Evolutionary conservation across 2,113 vertebrate species (phyloP).

Genomic region (Apus apus): DNA sequence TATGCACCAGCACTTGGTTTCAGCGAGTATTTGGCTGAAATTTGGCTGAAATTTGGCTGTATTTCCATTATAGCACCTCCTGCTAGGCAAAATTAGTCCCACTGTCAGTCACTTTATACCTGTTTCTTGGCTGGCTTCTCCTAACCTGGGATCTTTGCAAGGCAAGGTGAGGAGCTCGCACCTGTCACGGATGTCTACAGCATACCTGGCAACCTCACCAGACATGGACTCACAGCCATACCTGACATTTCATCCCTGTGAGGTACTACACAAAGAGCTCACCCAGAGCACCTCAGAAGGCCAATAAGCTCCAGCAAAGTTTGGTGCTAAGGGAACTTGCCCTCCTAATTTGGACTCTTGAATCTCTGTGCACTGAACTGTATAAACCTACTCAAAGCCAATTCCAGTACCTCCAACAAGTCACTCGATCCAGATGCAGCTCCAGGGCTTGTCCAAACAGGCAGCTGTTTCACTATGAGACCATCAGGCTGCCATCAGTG

Average conservation of each 20-base stretch:
- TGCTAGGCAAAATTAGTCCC: neutral
- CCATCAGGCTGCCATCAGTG: neutral
- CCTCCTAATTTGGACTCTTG: neutral
- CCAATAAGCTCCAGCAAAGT: neutral
- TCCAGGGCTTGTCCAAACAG: neutral
- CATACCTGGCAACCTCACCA: neutral
- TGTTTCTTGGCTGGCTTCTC: neutral
- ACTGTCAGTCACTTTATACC: neutral
- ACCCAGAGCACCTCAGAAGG: neutral
- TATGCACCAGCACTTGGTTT: neutral
- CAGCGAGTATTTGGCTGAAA: no score
- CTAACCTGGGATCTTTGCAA: neutral
- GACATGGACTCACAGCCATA: neutral
- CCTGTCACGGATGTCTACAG: neutral
- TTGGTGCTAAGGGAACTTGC: accelerated
- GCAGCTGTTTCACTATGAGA: neutral
- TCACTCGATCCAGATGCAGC: neutral
- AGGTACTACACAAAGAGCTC: neutral
- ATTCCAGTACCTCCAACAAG: neutral
- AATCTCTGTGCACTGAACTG: neutral
- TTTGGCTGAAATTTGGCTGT: no score
- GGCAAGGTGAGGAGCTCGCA: neutral
- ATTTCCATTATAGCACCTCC: neutral
- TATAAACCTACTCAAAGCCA: neutral
- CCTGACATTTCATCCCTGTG: neutral